Evolutionary conservation across 2,113 vertebrate species (phyloP).

Genomic region (Baryphthengus martii): DNA sequence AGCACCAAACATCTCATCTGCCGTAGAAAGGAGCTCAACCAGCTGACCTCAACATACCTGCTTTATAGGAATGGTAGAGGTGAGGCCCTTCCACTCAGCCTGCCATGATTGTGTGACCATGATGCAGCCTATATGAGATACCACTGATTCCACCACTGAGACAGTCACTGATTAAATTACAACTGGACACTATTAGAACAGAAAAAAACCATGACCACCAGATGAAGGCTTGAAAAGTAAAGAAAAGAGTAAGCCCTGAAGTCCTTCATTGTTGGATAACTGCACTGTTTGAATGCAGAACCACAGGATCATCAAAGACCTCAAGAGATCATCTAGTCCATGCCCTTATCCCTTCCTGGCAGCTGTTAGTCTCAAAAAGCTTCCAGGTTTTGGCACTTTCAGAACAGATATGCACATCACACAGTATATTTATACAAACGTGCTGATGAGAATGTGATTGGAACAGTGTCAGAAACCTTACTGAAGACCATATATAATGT

Average conservation of each 20-base stretch:
- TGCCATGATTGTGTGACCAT: no score
- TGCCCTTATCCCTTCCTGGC: neutral
- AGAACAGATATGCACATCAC: no score
- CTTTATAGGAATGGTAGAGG: neutral
- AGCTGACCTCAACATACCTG: neutral
- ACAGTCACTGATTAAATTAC: neutral
- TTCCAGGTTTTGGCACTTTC: neutral
- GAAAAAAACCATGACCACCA: neutral
- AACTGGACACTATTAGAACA: neutral
- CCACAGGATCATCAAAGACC: neutral
- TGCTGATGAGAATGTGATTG: no score
- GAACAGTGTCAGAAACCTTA: no score
- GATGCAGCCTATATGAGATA: no score
- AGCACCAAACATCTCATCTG: neutral
- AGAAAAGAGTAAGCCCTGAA: neutral
- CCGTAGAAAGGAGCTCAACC: neutral
- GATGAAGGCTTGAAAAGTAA: no score
- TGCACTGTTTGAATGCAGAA: neutral
- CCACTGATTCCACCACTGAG: neutral
- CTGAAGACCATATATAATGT: neutral
- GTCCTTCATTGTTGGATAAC: neutral
- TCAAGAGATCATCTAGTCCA: neutral
- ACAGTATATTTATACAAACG: no score
- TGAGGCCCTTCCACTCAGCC: neutral
- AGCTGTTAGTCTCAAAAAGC: neutral